A percentile compares a stretch with the other conserved stretches of the same genome.
Conservation (phyloP, 2,113 vertebrate genomes). For the Garra rufa region DNA sequence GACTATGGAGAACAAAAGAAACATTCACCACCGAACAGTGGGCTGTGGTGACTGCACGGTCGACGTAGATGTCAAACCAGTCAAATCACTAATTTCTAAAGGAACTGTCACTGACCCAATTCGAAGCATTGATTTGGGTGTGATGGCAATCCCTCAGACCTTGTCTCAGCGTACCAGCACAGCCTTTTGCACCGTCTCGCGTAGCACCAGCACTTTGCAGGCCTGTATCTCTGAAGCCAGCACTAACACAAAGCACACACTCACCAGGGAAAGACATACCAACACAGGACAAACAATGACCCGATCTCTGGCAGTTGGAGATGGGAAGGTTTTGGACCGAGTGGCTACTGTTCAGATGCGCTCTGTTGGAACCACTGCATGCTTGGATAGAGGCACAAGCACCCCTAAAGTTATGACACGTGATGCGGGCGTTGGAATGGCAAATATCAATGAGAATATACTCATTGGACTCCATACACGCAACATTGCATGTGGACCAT, state of each 20-base stretch:
- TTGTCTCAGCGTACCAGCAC: slow-evolving; percentile 83
- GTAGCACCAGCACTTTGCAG: slow-evolving; percentile 79
- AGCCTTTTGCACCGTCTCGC: slow-evolving; percentile 72
- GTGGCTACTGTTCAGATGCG: slow-evolving; percentile 69
- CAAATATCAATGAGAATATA: slow-evolving; percentile 87
- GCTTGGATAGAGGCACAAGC: neutral
- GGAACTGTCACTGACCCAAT: slow-evolving; percentile 77
- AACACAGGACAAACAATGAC: slow-evolving; percentile 75
- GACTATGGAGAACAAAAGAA: slow-evolving; percentile 32
- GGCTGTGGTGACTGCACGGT: slow-evolving; percentile 84
- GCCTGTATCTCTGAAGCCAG: slow-evolving; percentile 74
- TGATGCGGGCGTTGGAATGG: slow-evolving; percentile 86
- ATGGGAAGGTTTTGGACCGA: slow-evolving; percentile 81
- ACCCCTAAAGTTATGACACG: slow-evolving; percentile 76
- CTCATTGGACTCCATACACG: slow-evolving; percentile 91
- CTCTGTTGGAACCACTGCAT: slow-evolving; percentile 78
- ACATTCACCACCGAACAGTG: slow-evolving; percentile 70
- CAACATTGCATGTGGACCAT: slow-evolving; percentile 92
- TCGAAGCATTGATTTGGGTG: slow-evolving; percentile 69
- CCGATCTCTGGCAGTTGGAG: slow-evolving; percentile 83
- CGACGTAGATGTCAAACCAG: slow-evolving; percentile 68
- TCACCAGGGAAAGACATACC: slow-evolving; percentile 86
- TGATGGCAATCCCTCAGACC: slow-evolving; percentile 81
- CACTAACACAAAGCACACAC: slow-evolving; percentile 81
- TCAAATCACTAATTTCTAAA: slow-evolving; percentile 73